Evolutionary conservation across 2,888 invertebrate genomes (phyloP).

Genomic region (Scrobipalpa costella): DNA sequence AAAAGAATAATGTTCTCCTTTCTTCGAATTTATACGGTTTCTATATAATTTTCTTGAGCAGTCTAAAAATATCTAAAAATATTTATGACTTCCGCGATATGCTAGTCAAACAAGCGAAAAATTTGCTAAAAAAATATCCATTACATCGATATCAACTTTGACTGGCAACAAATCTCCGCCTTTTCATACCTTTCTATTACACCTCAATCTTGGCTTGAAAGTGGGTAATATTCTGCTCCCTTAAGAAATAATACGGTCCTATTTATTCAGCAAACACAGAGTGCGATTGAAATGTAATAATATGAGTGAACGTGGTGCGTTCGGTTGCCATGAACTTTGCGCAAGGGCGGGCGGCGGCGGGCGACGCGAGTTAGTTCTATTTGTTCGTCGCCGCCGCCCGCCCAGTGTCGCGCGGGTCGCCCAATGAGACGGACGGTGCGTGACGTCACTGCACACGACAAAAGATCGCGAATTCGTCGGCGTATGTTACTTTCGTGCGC

Average conservation of each 20-base stretch:
- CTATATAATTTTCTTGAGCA: no score
- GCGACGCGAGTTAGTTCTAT: constrained; percentile 14
- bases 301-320: constrained; percentile 59
- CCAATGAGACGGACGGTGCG: constrained; percentile 54
- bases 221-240: constrained; percentile 36
- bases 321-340: constrained; percentile 73
- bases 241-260: constrained; percentile 48
- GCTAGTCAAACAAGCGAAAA: neutral
- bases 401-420: constrained; percentile 72
- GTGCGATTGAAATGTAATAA: constrained; percentile 60
- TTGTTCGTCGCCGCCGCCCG: constrained; percentile 52
- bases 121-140: neutral
- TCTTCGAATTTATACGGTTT: neutral
- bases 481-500: constrained; percentile 8
- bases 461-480: constrained; percentile 50
- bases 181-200: constrained; percentile 2
- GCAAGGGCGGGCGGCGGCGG: constrained; percentile 54
- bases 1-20: neutral
- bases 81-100: constrained; percentile 1
- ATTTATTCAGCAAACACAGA: constrained; percentile 46
- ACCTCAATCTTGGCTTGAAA: constrained; percentile 18
- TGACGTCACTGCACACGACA: constrained; percentile 36
- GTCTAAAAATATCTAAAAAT: no score
- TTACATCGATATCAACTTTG: neutral
- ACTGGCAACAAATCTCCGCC: constrained; percentile 6